Evolutionary conservation across 35 echinoderm and acorn worm genomes (phyloP).

Genomic region (Patiria miniata): DNA sequence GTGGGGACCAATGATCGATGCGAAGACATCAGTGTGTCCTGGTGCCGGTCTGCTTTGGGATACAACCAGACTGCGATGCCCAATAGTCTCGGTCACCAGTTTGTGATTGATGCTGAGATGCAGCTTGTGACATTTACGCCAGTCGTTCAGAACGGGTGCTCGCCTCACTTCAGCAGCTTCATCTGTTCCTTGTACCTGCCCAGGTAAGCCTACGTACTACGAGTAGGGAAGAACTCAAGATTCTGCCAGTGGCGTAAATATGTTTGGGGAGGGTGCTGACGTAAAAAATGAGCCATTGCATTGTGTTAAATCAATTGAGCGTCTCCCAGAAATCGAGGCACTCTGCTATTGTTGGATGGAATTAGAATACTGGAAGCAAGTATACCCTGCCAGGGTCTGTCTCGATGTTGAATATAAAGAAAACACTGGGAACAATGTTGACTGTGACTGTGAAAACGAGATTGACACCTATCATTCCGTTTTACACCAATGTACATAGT

Average conservation of each 20-base stretch:
- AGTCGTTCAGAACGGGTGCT: conserved; percentile 60
- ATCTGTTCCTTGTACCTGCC: conserved; percentile 73
- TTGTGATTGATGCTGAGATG: conserved; percentile 41
- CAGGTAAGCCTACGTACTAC: not conserved
- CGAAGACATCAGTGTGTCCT: conserved; percentile 61
- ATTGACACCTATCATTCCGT: no score
- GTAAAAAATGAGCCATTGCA: no score
- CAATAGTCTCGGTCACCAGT: conserved; percentile 31
- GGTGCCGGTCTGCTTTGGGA: conserved; percentile 31
- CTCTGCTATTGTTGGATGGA: no score
- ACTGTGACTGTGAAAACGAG: no score
- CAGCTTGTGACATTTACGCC: conserved; percentile 65
- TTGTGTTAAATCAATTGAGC: no score
- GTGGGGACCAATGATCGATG: not conserved
- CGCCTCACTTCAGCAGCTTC: conserved; percentile 37
- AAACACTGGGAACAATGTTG: no score
- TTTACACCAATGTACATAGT: no score
- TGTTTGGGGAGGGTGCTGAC: no score
- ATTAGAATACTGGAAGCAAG: no score
- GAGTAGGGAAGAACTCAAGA: not conserved
- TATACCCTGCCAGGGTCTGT: no score
- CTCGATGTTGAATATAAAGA: no score
- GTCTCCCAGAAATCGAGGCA: no score
- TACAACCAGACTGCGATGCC: conserved; percentile 59
- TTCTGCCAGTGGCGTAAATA: not conserved